Evolutionary conservation across 2,113 vertebrate species (phyloP), one percentile per base, ranked within the genome.

Genomic region (Butorides virescens): DNA sequence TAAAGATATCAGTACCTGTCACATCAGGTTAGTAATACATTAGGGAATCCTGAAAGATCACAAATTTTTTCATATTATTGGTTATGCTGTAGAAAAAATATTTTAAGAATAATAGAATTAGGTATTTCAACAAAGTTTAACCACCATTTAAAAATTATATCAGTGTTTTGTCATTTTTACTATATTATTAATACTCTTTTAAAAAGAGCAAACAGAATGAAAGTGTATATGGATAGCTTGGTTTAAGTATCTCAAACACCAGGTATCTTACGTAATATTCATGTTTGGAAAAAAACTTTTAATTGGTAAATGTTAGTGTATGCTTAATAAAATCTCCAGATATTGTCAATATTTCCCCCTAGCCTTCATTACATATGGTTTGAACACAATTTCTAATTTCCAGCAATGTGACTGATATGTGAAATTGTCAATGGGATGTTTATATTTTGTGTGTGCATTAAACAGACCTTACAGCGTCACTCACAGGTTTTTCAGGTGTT

Each of bases 261-360:
- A 93, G 52, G 26, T 86, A 36, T 92, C 46, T 92, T 77, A 59
- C 29, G 10, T 15, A 30, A 2, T 50, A 20, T 34, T 52, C 4
- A 39, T 50, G 6, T 46, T 91, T 91, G 37, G 7, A 70, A 91
- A 92, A 93, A 67, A 15, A 1, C 34, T 87, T 96, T 93, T 87
- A 71, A 47, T 42, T 82, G 22, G 36, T 95, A 96, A 75, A 46
- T 92, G 44, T 82, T 93, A 80, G 46, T 65, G 52, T 93, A 93
- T 94, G 36, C 92, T 94, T 92, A 87, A 89, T 95, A 96, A 95
- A 95, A 97, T 86, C 78, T 95, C 83, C 91, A 97, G 89, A 92
- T 96, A 92, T 78, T 97, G 49, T 56, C 44, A 92, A 26, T 47
- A 67, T 84, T 97, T 96, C 42, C 59, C 27, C 19, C 44, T 80